phyloP scores from a whole-genome alignment of 2,888 invertebrate species.

The Maniola hyperantus region DNA sequence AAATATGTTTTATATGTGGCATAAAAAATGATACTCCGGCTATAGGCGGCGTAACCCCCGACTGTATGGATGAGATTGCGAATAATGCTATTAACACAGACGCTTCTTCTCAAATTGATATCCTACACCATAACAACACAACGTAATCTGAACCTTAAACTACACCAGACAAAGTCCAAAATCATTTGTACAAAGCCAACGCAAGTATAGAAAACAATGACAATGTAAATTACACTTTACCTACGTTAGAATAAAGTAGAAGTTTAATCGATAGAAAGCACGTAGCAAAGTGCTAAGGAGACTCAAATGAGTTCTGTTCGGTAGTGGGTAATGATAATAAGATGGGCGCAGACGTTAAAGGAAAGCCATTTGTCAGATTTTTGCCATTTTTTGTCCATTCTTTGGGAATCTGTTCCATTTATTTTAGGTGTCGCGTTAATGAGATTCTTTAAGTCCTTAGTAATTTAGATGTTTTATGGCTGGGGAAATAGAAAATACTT shows the following conservation, averaged over 20 bases:
- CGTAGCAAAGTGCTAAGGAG: slow-evolving; percentile 66
- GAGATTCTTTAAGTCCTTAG: slow-evolving; percentile 53
- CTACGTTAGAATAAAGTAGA: slow-evolving; percentile 43
- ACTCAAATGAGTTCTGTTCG: slow-evolving; percentile 80
- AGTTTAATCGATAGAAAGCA: slow-evolving; percentile 44
- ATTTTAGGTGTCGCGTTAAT: slow-evolving; percentile 69
- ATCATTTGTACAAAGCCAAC: slow-evolving; percentile 40
- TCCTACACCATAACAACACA: slow-evolving; percentile 56
- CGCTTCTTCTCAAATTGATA: slow-evolving; percentile 83
- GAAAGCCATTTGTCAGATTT: slow-evolving; percentile 82
- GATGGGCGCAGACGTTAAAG: slow-evolving; percentile 83
- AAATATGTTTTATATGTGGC: slow-evolving; percentile 83
- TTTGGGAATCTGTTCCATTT: slow-evolving; percentile 82
- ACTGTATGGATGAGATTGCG: slow-evolving; percentile 83
- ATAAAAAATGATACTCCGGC: slow-evolving; percentile 80
- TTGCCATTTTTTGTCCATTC: slow-evolving; percentile 78
- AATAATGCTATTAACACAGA: slow-evolving; percentile 83
- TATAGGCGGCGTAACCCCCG: slow-evolving; percentile 76
- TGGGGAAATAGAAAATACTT: not conserved
- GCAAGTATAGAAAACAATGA: slow-evolving; percentile 48
- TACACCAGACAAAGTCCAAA: slow-evolving; percentile 45
- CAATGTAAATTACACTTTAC: slow-evolving; percentile 49
- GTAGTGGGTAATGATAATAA: slow-evolving; percentile 82
- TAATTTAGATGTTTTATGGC: slow-evolving; percentile 16
- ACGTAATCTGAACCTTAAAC: slow-evolving; percentile 51